Evolutionary conservation across 2,888 invertebrate genomes (phyloP), one percentile per base, ranked within the genome.

Genomic region (Petrolisthes manimaculis): DNA sequence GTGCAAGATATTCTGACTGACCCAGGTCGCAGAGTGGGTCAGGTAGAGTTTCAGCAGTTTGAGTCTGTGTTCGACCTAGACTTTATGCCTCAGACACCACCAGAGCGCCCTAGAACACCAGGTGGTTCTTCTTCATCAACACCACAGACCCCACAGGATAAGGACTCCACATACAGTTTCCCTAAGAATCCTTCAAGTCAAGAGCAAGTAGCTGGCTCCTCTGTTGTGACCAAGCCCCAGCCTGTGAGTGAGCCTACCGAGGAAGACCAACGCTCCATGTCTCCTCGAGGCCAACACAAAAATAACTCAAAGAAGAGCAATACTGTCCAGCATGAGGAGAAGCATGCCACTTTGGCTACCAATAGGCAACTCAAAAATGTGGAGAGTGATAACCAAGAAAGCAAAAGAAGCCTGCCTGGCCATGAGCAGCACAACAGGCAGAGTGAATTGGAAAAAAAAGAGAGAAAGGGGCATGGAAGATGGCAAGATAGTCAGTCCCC

Each of bases 31-130:
- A 55, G 81, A 24, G 5, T 67, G 0, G 69, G 85, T 54, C 53
- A n/a, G 24, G 54, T 69, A 24, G 55, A 21, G 18, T 82, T 56
- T 37, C 80, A 86, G 51, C 84, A 84, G 54, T 88, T 81, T 88
- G 88, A 88, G 9, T 88, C 88, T 21, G 84, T 88, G 37, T 89
- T 89, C 85, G 89, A 89, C 24, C 69, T 84, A 5, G 85, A 87
- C n/a, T 87, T 84, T 55, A 79, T 84, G 81, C 77, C 86, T 21
- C 75, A 37, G 12, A 83, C 80, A 12, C 84, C 88, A 14, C 54
- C 77, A 56, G 90, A 90, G n/a, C 80, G 88, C 67, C 90, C 90
- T 51, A 86, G 78, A 56, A 90, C 90, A 12, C 90, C 90, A 18
- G 88, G 88, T 5, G 88, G 79, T 4, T 85, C 87, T 18, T n/a